Evolutionary conservation across 2,797 vertebrate species (phyloP).

Genomic region (Steatocranus sp.): DNA sequence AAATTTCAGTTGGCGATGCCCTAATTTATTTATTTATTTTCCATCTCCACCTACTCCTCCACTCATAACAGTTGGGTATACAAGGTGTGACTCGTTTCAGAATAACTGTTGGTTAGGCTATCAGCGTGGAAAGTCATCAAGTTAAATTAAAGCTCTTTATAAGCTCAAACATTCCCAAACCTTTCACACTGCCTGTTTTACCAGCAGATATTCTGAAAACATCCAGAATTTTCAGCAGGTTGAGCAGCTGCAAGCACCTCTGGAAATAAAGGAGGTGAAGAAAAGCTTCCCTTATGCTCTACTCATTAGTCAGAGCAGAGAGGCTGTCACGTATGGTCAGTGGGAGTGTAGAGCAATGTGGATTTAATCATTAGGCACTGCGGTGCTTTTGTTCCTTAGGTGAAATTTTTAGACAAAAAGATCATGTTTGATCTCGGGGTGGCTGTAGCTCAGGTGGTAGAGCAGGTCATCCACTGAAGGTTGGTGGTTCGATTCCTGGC

Average conservation of each 20-base stretch:
- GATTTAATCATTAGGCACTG: conserved; percentile 14
- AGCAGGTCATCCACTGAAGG: no score
- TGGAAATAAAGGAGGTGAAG: neutral
- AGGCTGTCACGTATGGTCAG: conserved; percentile 3
- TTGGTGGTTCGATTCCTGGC: no score
- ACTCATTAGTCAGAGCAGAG: conserved; percentile 23
- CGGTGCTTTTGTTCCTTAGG: conserved; percentile 16
- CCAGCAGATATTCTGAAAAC: neutral
- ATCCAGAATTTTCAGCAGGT: neutral
- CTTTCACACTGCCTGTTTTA: neutral
- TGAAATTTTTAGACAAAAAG: neutral
- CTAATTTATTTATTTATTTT: neutral
- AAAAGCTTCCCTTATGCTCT: neutral
- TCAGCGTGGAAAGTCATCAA: neutral
- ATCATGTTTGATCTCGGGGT: no score
- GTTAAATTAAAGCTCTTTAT: neutral
- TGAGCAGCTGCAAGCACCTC: neutral
- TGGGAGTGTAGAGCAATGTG: neutral
- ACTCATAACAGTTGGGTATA: neutral
- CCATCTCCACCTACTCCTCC: neutral
- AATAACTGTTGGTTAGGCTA: no score
- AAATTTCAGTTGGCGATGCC: neutral
- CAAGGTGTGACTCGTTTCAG: neutral
- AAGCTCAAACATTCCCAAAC: neutral
- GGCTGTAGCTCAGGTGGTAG: no score